Percentiles rank a stretch among this genome's conserved stretches.
phyloP scores from a whole-genome alignment of 2,888 invertebrate species.

The Meteorus cinctellus region DNA sequence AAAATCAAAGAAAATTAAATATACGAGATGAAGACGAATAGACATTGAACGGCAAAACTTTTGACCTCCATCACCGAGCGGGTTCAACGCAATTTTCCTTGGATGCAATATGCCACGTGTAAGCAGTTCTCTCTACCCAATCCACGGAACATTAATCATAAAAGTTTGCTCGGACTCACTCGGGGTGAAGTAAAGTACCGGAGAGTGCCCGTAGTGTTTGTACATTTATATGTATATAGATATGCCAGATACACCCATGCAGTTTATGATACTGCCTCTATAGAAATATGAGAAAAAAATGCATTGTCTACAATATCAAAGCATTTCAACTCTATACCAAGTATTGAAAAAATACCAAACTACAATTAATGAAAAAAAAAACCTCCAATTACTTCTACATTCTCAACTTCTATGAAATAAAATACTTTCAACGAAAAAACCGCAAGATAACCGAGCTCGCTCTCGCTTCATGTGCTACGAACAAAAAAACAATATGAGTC shows the following conservation, averaged over 20 bases:
- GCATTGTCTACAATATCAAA: no score
- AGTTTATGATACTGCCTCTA: background rate
- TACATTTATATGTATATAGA: background rate
- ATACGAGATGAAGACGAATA: background rate
- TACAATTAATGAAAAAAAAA: no score
- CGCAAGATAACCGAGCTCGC: no score
- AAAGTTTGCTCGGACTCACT: slow-evolving; percentile 47
- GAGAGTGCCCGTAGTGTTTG: background rate
- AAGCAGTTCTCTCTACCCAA: slow-evolving; percentile 26
- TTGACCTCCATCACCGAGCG: background rate
- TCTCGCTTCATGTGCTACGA: no score
- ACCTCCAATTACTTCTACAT: no score
- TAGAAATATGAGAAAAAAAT: background rate
- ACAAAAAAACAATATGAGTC: no score
- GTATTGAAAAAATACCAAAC: no score
- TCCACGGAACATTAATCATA: slow-evolving; percentile 51
- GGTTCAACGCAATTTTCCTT: slow-evolving; percentile 19
- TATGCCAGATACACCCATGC: background rate
- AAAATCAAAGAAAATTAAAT: background rate
- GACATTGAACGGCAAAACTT: background rate
- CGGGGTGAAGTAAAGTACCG: background rate
- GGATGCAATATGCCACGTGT: slow-evolving; percentile 39
- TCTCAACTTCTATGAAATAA: no score
- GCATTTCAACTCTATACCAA: no score
- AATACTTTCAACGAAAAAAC: no score